Evolutionary conservation across 2,797 vertebrate species (phyloP), one percentile per base, ranked within the genome.

Genomic region (Hypotaenidia okinawae): DNA sequence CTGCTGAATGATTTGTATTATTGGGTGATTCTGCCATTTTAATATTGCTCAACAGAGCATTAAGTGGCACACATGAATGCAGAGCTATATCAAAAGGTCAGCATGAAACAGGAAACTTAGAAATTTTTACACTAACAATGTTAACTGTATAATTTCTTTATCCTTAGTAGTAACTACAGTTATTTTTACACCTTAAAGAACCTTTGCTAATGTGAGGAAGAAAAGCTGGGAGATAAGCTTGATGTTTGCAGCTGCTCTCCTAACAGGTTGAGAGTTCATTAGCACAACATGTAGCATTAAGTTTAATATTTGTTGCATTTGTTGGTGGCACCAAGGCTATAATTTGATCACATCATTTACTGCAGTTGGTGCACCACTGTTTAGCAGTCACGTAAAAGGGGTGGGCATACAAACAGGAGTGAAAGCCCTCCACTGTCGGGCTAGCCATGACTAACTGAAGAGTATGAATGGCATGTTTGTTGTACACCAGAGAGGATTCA

Each of bases 371-470:
- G 33, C 28, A n/a, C 32, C 49, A 72, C 41, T 91, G 78, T 88
- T 87, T 22, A 59, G 62, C 62, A 39, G 43, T 35, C 32, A 3
- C 21, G 10, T 11, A 55, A 54, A 59, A 66, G 39, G 74, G 52
- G 49, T 14, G 52, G 43, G 16, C 35, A 17, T 3, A 51, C 25
- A 72, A 81, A 74, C 28, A 19, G 19, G 16, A 78, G 16, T 75
- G 90, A 95, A 94, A 95, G 78, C 49, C 51, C 30, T 82, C 33
- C n/a, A 16, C 82, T 87, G 70, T 63, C 63, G 74, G 43, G 37
- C 45, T 25, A 70, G 43, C 33, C 62, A 54, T 3, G 5, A 39
- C 37, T 54, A 75, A 87, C 37, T 19, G 23, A 41, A 75, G 35
- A 73, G 70, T 58, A 45, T 58, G 77, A 91, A 83, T 76, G 52